Conservation (phyloP, 2,888 invertebrate genomes). For the Epirrhoe tristata region DNA sequence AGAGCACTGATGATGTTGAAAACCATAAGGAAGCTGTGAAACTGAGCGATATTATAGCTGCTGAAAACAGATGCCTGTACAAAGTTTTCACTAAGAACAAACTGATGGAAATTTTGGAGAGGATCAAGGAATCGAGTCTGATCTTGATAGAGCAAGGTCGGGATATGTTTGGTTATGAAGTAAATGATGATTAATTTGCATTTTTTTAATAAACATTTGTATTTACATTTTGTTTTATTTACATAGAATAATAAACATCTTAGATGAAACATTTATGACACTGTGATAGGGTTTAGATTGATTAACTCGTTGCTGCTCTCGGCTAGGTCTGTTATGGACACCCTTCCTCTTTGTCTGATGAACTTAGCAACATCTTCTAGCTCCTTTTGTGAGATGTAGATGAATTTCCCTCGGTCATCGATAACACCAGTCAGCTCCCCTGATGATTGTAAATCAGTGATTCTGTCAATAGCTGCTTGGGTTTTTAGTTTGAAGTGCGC, state of each 20-base stretch:
- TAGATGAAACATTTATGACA: slow-evolving; percentile 48
- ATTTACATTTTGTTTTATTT: slow-evolving; percentile 55
- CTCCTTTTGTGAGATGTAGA: slow-evolving; percentile 97
- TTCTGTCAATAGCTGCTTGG: slow-evolving; percentile 93
- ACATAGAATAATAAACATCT: slow-evolving; percentile 43
- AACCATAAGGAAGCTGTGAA: slow-evolving; percentile 89
- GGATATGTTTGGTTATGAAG: slow-evolving; percentile 93
- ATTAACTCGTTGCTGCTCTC: slow-evolving; percentile 97
- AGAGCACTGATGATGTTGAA: slow-evolving; percentile 90
- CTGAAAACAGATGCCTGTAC: slow-evolving; percentile 92
- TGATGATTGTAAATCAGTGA: slow-evolving; percentile 92
- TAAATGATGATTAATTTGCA: slow-evolving; percentile 59
- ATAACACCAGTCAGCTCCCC: slow-evolving; percentile 97
- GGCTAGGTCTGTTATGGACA: slow-evolving; percentile 96
- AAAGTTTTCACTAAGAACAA: slow-evolving; percentile 92
- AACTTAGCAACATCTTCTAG: slow-evolving; percentile 97
- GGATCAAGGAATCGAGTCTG: slow-evolving; percentile 92
- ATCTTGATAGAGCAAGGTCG: slow-evolving; percentile 90
- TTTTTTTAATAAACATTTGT: slow-evolving; percentile 63
- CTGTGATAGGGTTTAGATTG: slow-evolving; percentile 88
- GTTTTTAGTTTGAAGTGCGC: slow-evolving; percentile 96
- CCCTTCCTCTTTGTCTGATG: slow-evolving; percentile 96
- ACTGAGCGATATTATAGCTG: slow-evolving; percentile 91
- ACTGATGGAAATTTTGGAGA: slow-evolving; percentile 90
- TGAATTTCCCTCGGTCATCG: slow-evolving; percentile 99